Evolutionary conservation across 2,113 vertebrate genomes (phyloP).

Genomic region (Stictonetta naevosa): DNA sequence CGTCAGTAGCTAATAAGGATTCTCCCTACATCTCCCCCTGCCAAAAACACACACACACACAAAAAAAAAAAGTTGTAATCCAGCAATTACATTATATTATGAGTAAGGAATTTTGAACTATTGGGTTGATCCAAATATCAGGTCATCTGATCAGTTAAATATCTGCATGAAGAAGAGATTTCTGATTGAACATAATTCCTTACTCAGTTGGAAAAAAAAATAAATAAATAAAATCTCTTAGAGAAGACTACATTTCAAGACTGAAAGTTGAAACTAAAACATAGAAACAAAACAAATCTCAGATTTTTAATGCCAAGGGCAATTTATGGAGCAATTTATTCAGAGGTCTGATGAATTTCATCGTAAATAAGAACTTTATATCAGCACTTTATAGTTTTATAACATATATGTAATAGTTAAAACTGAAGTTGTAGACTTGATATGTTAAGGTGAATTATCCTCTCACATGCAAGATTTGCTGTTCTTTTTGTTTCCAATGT

Average conservation of each 20-base stretch:
- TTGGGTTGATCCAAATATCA: background rate
- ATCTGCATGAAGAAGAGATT: background rate
- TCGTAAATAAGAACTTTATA: background rate
- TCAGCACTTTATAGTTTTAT: background rate
- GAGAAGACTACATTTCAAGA: background rate
- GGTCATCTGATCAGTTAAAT: background rate
- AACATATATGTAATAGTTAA: background rate
- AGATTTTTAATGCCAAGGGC: background rate
- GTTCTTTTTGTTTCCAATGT: background rate
- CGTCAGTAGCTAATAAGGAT: background rate
- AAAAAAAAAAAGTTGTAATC: background rate
- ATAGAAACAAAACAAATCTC: background rate
- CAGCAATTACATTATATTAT: background rate
- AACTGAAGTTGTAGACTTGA: background rate
- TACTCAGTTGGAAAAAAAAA: background rate
- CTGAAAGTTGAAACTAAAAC: background rate
- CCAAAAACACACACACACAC: too few species aligned
- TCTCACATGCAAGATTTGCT: background rate
- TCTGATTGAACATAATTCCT: background rate
- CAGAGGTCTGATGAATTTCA: background rate
- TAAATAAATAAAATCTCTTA: background rate
- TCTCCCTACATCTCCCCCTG: accelerated
- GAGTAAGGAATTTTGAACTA: background rate
- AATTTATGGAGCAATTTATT: background rate
- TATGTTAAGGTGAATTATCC: background rate